Evolutionary conservation across 1,140 invertebrate genomes (phyloP).

Genomic region (Drosophila aff.): DNA sequence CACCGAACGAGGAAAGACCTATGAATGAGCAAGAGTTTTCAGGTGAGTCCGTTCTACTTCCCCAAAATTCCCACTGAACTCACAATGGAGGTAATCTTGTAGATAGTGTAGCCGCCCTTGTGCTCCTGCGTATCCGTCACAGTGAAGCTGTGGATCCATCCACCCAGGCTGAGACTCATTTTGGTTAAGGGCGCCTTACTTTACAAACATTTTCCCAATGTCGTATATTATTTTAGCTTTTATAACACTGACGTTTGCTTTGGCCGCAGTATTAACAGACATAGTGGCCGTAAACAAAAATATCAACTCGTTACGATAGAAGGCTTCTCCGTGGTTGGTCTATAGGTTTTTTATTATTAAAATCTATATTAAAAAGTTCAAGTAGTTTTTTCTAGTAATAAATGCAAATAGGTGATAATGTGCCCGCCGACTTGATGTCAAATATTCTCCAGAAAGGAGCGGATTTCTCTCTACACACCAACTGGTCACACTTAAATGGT

Average conservation of each 20-base stretch:
- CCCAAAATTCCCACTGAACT: constrained; percentile 53
- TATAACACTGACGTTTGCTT: no score
- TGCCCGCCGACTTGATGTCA: neutral
- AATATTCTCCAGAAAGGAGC: neutral
- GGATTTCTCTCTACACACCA: neutral
- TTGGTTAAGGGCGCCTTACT: constrained; percentile 9
- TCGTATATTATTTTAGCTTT: neutral
- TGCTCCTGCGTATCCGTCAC: constrained; percentile 90
- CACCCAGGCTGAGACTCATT: constrained; percentile 72
- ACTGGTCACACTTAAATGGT: neutral
- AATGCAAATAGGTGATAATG: neutral
- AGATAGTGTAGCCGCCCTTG: constrained; percentile 91
- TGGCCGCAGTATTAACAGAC: neutral
- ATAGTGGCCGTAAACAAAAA: neutral
- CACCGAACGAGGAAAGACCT: constrained; percentile 89
- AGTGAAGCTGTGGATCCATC: constrained; percentile 89
- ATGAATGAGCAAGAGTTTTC: neutral
- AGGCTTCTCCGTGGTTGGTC: neutral
- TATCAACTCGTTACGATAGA: neutral
- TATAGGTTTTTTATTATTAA: neutral
- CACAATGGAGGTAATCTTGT: constrained; percentile 92
- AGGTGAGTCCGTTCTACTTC: neutral
- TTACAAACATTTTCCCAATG: constrained; percentile 10
- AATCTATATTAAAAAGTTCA: neutral
- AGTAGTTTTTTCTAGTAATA: neutral